These are phyloP conservation scores for Chelonia mydas DNA, from an alignment of 2,797 vertebrate genomes.

Conservation along the genomic window DNA sequence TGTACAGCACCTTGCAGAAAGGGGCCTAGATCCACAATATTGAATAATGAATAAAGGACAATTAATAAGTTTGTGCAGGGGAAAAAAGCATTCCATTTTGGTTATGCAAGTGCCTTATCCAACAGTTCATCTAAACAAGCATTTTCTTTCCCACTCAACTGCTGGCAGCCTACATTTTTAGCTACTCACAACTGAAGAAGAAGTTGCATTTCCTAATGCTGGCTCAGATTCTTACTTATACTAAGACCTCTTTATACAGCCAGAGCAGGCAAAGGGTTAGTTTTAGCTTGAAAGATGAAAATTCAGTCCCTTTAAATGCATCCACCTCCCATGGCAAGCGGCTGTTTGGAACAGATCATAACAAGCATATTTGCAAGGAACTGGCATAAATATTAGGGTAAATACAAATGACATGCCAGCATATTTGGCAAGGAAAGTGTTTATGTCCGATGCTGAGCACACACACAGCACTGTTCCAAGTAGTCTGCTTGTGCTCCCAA, in stretches of 20 bases:
- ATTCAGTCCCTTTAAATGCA: not conserved
- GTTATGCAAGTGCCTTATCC: not conserved
- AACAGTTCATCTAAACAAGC: not conserved
- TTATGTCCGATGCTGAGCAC: not conserved
- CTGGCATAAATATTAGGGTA: not conserved
- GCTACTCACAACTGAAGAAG: not conserved
- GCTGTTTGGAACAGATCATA: accelerated
- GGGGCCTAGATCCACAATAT: not conserved
- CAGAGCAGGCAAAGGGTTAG: not conserved
- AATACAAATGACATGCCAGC: not conserved
- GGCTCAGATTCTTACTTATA: not conserved
- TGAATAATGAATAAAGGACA: not conserved
- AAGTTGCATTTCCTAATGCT: not conserved
- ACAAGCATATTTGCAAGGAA: not conserved
- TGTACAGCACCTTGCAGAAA: not conserved
- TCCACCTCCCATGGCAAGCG: accelerated
- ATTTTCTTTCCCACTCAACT: not conserved
- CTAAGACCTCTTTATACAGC: no score
- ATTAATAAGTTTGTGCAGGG: not conserved
- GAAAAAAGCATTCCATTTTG: not conserved
- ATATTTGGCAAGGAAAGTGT: not conserved
- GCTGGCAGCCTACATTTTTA: no score
- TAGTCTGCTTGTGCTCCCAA: accelerated
- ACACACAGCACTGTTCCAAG: accelerated
- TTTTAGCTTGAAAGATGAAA: accelerated